phyloP scores from a whole-genome alignment of 1,140 invertebrate species.

The Caenorhabditis remanei region DNA sequence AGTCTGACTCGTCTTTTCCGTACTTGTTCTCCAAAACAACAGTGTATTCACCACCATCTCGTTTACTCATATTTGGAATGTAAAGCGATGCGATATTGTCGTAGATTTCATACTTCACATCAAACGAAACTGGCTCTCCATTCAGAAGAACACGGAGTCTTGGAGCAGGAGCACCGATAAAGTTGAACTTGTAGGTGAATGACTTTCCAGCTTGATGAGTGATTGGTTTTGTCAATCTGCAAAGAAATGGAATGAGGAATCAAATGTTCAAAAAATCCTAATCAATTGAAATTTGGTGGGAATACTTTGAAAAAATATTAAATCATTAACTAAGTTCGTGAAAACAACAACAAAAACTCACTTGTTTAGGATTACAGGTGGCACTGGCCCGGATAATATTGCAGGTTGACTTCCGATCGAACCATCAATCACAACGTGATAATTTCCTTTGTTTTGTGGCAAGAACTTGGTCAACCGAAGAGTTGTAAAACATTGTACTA shows the following conservation, averaged over 20 bases:
- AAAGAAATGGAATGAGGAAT: background rate
- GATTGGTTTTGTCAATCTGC: conserved; percentile 28
- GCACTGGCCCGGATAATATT: conserved; percentile 29
- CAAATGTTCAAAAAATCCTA: background rate
- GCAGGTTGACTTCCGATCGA: conserved; percentile 56
- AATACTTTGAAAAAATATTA: no score
- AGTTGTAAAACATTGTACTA: background rate
- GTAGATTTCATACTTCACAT: conserved; percentile 54
- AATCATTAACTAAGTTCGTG: background rate
- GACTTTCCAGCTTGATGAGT: conserved; percentile 55
- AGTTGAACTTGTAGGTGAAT: conserved; percentile 45
- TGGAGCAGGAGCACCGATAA: conserved; percentile 55
- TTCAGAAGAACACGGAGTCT: conserved; percentile 35
- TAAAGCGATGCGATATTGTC: conserved; percentile 52
- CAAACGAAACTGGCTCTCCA: conserved; percentile 31
- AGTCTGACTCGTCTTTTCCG: conserved; percentile 38
- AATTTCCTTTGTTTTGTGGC: conserved; percentile 42
- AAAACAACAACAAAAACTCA: background rate
- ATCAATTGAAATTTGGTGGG: no score
- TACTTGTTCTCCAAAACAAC: conserved; percentile 44
- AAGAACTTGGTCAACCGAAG: conserved; percentile 42
- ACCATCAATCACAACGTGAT: conserved; percentile 60
- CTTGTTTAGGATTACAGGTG: conserved; percentile 45
- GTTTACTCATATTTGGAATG: conserved; percentile 52
- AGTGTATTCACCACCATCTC: conserved; percentile 37